phyloP scores from a whole-genome alignment of 2,888 invertebrate species.

The Elegia similella region DNA sequence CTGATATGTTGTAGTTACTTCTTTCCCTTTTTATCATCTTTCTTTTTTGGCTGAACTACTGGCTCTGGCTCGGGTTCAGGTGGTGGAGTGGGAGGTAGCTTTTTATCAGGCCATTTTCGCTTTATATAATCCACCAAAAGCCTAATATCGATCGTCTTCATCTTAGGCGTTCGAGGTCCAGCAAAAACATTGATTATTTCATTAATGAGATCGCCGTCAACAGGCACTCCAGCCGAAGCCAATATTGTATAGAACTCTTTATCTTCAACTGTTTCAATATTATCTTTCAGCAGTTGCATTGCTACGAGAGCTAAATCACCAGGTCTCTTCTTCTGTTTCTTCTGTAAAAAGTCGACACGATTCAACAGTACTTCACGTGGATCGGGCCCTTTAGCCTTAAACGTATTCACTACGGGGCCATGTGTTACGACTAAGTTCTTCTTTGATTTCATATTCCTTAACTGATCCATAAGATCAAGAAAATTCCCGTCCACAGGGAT shows the following conservation, averaged over 20 bases:
- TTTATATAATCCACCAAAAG: slow-evolving; percentile 48
- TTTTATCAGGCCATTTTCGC: slow-evolving; percentile 58
- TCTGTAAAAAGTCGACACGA: slow-evolving; percentile 47
- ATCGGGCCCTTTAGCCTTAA: slow-evolving; percentile 37
- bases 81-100: slow-evolving; percentile 52
- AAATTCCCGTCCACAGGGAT: slow-evolving; percentile 44
- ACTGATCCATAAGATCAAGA: slow-evolving; percentile 32
- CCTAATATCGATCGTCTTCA: slow-evolving; percentile 43
- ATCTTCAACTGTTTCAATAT: slow-evolving; percentile 30
- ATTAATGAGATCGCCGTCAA: slow-evolving; percentile 47
- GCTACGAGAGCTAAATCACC: slow-evolving; percentile 49
- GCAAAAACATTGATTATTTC: slow-evolving; percentile 44
- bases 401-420: slow-evolving; percentile 39
- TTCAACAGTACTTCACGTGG: slow-evolving; percentile 49
- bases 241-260: slow-evolving; percentile 41
- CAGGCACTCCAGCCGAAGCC: slow-evolving; percentile 27
- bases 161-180: slow-evolving; percentile 41
- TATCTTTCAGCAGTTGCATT: slow-evolving; percentile 45
- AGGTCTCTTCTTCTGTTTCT: slow-evolving; percentile 40
- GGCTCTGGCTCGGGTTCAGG: slow-evolving; percentile 41
- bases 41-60: slow-evolving; percentile 15
- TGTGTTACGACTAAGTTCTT: slow-evolving; percentile 42
- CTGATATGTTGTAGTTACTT: background rate
- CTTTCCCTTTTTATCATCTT: slow-evolving; percentile 25
- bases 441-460: slow-evolving; percentile 37